Conservation (phyloP, 2,797 vertebrate species). For the Nyctibius grandis region DNA sequence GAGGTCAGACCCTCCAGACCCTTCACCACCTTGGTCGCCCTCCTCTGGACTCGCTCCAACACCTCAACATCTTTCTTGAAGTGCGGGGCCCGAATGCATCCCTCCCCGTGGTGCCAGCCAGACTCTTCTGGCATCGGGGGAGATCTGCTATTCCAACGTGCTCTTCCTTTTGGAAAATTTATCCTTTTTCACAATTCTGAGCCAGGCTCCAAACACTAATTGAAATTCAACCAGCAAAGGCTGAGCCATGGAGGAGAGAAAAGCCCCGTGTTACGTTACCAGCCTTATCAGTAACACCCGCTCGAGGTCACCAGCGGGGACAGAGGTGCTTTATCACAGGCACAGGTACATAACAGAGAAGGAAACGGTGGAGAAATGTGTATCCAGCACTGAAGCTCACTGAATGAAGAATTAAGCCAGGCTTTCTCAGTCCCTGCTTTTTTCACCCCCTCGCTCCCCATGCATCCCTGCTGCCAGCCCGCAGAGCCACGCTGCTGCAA, state of each 20-base stretch:
- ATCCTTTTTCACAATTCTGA: not conserved
- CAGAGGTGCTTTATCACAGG: not conserved
- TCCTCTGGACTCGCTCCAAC: too few species aligned
- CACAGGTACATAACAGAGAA: not conserved
- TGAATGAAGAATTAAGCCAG: not conserved
- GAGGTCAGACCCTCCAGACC: too few species aligned
- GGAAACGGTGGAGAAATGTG: fast-evolving
- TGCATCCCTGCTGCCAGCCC: not conserved
- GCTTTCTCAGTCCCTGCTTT: not conserved
- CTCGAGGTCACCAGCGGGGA: not conserved
- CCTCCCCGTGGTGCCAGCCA: not conserved
- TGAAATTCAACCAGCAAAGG: not conserved
- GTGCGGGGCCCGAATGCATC: too few species aligned
- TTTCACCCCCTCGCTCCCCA: not conserved
- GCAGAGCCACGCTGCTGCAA: not conserved
- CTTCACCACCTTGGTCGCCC: too few species aligned
- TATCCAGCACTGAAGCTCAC: fast-evolving
- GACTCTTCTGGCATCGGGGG: not conserved
- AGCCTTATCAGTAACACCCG: not conserved
- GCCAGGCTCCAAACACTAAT: not conserved
- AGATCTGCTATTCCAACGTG: not conserved
- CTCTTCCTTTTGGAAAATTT: not conserved
- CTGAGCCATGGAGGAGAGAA: not conserved
- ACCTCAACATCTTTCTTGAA: too few species aligned
- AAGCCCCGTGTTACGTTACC: fast-evolving